Evolutionary conservation across 2,888 invertebrate species (phyloP).

Genomic region (Thera britannica): DNA sequence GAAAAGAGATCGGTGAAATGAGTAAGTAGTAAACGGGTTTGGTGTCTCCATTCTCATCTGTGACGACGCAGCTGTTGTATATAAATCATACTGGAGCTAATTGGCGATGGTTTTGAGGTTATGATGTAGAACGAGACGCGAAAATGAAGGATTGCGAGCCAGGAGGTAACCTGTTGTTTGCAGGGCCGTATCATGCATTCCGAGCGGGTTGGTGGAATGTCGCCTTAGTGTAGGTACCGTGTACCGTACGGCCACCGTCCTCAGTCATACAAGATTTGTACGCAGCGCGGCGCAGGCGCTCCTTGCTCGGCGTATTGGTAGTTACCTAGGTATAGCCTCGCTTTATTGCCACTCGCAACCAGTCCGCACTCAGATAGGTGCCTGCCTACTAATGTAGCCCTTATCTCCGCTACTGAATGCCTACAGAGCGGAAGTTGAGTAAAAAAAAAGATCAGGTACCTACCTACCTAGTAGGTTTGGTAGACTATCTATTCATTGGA

Average conservation of each 20-base stretch:
- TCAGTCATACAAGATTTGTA: conserved; percentile 77
- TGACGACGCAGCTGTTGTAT: conserved; percentile 67
- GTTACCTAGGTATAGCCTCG: conserved; percentile 54
- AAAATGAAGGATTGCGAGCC: conserved; percentile 62
- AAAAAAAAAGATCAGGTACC: conserved; percentile 3
- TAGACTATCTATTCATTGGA: too few species aligned
- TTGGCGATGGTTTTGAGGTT: conserved; percentile 63
- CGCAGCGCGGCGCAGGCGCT: conserved; percentile 68
- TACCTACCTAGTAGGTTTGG: neutral
- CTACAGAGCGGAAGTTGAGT: conserved; percentile 24
- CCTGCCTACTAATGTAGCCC: conserved; percentile 54
- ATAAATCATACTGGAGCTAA: conserved; percentile 55
- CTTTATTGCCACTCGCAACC: conserved; percentile 70
- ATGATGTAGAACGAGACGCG: conserved; percentile 66
- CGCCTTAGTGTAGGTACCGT: conserved; percentile 75
- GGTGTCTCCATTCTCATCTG: conserved; percentile 60
- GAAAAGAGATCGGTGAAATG: conserved; percentile 77
- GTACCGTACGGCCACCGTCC: conserved; percentile 77
- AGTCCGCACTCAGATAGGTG: conserved; percentile 51
- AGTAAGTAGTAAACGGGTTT: conserved; percentile 74
- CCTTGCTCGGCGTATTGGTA: conserved; percentile 50
- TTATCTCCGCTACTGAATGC: conserved; percentile 70
- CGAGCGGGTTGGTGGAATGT: conserved; percentile 78
- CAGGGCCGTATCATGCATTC: conserved; percentile 76
- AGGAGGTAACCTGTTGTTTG: conserved; percentile 72